Base-by-base conservation (phyloP, 2,888 invertebrate species). In the Apodemia duryi region DNA sequence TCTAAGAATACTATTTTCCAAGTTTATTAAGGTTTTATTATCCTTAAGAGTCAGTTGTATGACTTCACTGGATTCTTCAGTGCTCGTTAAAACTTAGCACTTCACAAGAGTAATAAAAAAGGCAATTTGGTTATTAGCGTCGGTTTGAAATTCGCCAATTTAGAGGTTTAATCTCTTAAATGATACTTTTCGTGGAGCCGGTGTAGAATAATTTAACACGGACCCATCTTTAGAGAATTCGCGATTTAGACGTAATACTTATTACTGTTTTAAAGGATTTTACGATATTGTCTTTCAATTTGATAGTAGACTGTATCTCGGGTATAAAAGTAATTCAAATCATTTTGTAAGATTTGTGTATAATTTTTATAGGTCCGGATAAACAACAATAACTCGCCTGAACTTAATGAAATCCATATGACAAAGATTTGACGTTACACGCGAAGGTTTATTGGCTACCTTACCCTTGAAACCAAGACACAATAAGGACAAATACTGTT, bases 151-250 rank as follows among this genome's bases (percentile, higher is more conserved):
- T 35, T 60, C 57, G 32, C 57, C n/a, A 60, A 60, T 60, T 35
- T 60, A 60, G 57, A 60, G 32, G 13, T 32, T 60, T 60, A 51
- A 51, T 51, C 49, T 51, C 49, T 51, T 51, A 13, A 60, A 60
- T 60, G 35, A 13, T 32, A 60, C 57, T 60, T 60, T 70, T 74
- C 43, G 46, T 11, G 62, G 38, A 62, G 28, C 13, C 38, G n/a
- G 74, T 70, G 72, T 74, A 72, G 73, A 49, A 41, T 41, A 65
- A 49, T 43, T 51, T 29, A 54, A 29, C n/a, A 49, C 10, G 67
- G 66, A 69, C 43, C 64, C 64, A 64, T 69, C 72, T 68, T 67
- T 68, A 54, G 63, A 65, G n/a, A 60, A 43, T 46, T 49, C 67
- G 66, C 11, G 61, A 67, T 60, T 35, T 57, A 28, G 29, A 29